Base-by-base conservation (phyloP, 2,113 vertebrate species). In the Puntigrus tetrazona region DNA sequence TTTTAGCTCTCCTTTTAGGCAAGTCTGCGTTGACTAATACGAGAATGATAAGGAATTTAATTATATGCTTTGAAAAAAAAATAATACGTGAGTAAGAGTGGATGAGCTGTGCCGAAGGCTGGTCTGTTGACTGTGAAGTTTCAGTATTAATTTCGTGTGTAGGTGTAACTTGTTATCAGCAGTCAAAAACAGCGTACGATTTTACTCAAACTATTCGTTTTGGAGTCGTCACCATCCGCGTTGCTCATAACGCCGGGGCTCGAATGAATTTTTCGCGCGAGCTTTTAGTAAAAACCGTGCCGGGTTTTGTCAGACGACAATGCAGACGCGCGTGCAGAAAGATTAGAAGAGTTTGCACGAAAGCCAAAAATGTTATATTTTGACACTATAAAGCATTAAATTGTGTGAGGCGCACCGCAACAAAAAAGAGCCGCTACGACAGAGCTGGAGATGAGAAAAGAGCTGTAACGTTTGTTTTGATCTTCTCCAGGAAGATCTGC, bases 121-220 rank as follows among this genome's bases (percentile, higher is more conserved):
- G 73, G 59, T 87, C 83, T 81, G 65, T 87, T 86, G 78, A 85
- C 80, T 83, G 85, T 85, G 81, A 94, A 92, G 94, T 96, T 96
- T 95, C 94, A 88, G 79, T 95, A 95, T 95, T 90, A 87, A 89
- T 89, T 73, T 79, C 50, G 41, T 61, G 82, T 85, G 88, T 91
- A 88, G 89, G 89, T 73, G 88, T 83, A 70, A 84, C 82, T 82
- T 84, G 81, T 87, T 90, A 88, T 90, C 87, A 86, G 81, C 76
- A 81, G 82, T 75, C 73, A 87, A 91, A 89, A 90, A 89, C 82
- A 63, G 31, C 59, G 3, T 25, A 7, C 20, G 85, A 84, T 86
- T 84, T 86, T 43, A 86, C 81, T 78, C 55, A 27, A 80, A 31
- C 47, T 34, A 80, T 65, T n/a, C 3, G 9, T 74, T 83, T 87